A percentile compares a stretch with the other conserved stretches of the same genome.
These are phyloP conservation scores for Sebastes diaconus DNA, from an alignment of 2,797 vertebrate species.

Conservation along the genomic window DNA sequence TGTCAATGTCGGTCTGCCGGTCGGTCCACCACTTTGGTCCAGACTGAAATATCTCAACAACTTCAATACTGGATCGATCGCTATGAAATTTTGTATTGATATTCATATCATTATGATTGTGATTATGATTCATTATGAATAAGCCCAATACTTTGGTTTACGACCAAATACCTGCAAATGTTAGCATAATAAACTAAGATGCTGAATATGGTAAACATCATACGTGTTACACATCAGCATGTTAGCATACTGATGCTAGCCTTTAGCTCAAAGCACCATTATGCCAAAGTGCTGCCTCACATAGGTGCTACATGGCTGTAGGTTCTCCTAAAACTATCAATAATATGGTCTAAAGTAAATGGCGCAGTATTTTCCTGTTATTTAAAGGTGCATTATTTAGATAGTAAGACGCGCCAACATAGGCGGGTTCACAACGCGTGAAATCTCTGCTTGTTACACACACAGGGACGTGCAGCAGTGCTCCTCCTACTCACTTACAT, in stretches of 20 bases:
- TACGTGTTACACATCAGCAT: not conserved
- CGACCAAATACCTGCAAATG: not conserved
- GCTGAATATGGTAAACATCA: not conserved
- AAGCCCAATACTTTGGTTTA: not conserved
- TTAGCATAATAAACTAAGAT: not conserved
- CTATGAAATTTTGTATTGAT: not conserved
- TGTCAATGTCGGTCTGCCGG: not conserved
- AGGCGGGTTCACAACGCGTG: too few relatives aligned
- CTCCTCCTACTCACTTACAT: too few relatives aligned
- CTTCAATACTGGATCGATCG: not conserved
- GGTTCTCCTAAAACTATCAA: not conserved
- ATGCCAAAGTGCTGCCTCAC: not conserved
- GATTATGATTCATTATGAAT: not conserved
- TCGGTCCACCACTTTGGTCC: not conserved
- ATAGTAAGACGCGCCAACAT: too few relatives aligned
- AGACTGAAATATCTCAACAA: not conserved
- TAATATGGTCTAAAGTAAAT: too few relatives aligned
- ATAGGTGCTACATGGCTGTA: not conserved
- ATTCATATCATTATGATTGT: not conserved
- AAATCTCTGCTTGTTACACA: rapidly evolving
- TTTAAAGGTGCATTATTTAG: too few relatives aligned
- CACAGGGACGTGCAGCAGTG: too few relatives aligned
- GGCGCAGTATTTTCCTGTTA: too few relatives aligned
- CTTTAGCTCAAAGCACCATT: too few relatives aligned
- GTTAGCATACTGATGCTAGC: not conserved